These are phyloP conservation scores for Amphilophus citrinellus DNA, from an alignment of 2,113 vertebrate genomes.

Conservation along the genomic window DNA sequence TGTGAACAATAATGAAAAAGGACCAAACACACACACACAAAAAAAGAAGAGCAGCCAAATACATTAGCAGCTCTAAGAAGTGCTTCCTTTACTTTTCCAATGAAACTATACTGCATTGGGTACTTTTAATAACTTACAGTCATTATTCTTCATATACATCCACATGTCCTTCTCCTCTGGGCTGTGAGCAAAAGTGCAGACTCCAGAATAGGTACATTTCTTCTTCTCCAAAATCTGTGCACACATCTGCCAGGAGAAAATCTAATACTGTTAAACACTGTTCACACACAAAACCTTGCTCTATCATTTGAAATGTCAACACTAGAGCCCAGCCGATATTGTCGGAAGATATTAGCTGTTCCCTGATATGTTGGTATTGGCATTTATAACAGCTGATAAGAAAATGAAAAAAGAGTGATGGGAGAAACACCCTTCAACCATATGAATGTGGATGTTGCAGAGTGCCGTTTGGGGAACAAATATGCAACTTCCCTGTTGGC, in stretches of 20 bases:
- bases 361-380: neutral
- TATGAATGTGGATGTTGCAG: neutral
- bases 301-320: neutral
- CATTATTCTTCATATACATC: slow-evolving; percentile 98
- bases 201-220: slow-evolving; percentile 91
- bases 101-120: rapidly evolving
- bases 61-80: neutral
- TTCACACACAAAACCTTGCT: neutral
- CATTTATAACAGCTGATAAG: neutral
- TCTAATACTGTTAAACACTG: neutral
- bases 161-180: slow-evolving; percentile 95
- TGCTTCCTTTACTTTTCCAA: neutral
- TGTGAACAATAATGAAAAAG: too few species aligned
- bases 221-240: slow-evolving; percentile 88
- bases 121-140: slow-evolving; percentile 83
- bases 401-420: neutral
- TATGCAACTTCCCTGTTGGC: neutral
- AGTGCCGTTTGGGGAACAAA: neutral
- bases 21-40: neutral
- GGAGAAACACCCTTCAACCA: neutral
- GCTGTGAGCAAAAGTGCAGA: slow-evolving; percentile 95
- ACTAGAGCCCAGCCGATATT: neutral
- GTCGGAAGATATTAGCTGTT: neutral
- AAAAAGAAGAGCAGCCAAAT: neutral
- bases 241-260: slow-evolving; percentile 85